Evolutionary conservation across 2,797 vertebrate genomes (phyloP), one percentile per base, ranked within the genome.

Genomic region (Decapterus maruadsi): DNA sequence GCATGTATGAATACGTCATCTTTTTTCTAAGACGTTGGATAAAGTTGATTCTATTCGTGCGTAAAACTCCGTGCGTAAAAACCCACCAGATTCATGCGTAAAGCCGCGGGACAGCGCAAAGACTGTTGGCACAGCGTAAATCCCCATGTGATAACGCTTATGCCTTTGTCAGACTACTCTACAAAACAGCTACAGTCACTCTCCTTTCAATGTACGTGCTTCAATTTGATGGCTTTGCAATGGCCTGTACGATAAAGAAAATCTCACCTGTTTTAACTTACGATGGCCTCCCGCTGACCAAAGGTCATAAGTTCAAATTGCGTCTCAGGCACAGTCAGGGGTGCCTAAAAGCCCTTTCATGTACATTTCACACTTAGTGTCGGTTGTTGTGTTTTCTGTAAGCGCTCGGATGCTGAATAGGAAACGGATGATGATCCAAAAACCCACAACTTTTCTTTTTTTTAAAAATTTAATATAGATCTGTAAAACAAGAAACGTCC

Each of bases 261-360:
- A 40, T 71, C 34, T 67, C 68, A 86, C 77, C 75, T 77, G 81
- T 84, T 89, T 73, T 67, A 91, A 92, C 87, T 91, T 90, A 93
- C 90, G 89, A 75, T 92, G 89, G 77, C 90, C 91, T 84, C 83
- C 82, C 91, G 88, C 94, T 95, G 94, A 92, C 87, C 94, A 95
- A 91, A 94, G 96, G 96, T 97, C 95, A 96, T 87, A 94, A 96
- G 96, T 96, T 97, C 95, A 97, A 86, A 91, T 65, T 77, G 75
- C 48, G 77, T 83, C 77, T 77, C 74, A 40, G 78, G 59, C 64
- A 22, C 69, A 66, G 75, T 12, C 64, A 78, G 40, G 68, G 75
- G 64, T 29, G 60, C 60, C 54, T 72, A 45, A 80, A 80, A 87
- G 65, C 63, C 64, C 72, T 76, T 86, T 77, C 68, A 65, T 84